These are phyloP conservation scores for Crocuta crocuta DNA, from an alignment of 2,113 vertebrate species.

Conservation along the genomic window DNA sequence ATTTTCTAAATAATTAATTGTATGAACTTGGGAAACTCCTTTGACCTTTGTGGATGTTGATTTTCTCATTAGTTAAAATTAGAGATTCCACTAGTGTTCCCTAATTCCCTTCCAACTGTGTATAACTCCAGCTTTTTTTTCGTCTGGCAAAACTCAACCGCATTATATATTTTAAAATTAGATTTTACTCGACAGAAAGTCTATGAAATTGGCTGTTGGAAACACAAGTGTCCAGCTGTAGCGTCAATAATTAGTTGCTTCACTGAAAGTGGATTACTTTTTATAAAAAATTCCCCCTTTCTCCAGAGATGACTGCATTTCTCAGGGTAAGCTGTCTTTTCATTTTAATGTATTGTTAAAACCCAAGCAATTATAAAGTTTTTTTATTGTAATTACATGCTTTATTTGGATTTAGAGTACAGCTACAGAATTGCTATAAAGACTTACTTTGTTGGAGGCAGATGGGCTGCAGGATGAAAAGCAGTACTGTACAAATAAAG, in stretches of 20 bases:
- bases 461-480: conserved; percentile 62
- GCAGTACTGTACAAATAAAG: conserved; percentile 50
- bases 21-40: background rate
- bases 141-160: conserved; percentile 56
- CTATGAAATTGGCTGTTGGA: conserved; percentile 77
- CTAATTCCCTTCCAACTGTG: background rate
- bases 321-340: conserved; percentile 61
- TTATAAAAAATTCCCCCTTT: background rate
- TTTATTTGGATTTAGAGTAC: conserved; percentile 62
- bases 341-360: conserved; percentile 72
- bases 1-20: conserved; percentile 12
- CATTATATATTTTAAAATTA: conserved; percentile 76
- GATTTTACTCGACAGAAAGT: conserved; percentile 69
- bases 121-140: background rate
- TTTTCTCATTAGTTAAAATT: conserved; percentile 18
- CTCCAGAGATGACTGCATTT: conserved; percentile 28
- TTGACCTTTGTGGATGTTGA: conserved; percentile 19
- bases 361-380: conserved; percentile 70
- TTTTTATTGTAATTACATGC: conserved; percentile 69
- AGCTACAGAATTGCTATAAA: conserved; percentile 61
- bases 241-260: conserved; percentile 79
- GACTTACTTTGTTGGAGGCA: conserved; percentile 37
- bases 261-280: conserved; percentile 66
- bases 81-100: background rate
- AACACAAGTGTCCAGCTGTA: conserved; percentile 54